These are phyloP conservation scores for Eulemur albifrons DNA, from an alignment of 2,797 vertebrate genomes.

Conservation along the genomic window DNA sequence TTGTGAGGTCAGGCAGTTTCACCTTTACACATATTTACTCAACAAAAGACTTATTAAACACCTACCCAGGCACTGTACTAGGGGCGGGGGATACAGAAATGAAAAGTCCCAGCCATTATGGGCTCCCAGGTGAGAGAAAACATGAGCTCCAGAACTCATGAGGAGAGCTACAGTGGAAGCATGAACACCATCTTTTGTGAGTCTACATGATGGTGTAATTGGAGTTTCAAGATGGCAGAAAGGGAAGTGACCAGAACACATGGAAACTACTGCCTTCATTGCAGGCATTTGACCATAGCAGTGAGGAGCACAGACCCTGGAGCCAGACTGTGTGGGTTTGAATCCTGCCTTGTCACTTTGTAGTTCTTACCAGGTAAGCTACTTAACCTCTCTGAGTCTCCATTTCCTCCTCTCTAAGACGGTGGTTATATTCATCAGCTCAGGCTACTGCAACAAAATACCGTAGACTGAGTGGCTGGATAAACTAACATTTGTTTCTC, in stretches of 20 bases:
- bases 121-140: not conserved
- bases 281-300: fast-evolving
- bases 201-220: not conserved
- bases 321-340: not conserved
- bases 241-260: not conserved
- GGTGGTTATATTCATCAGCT: not conserved
- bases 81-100: not conserved
- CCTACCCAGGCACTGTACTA: not conserved
- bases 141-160: not conserved
- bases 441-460: not conserved
- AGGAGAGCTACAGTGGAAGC: not conserved
- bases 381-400: not conserved
- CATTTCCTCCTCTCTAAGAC: not conserved
- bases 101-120: not conserved
- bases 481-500: not conserved
- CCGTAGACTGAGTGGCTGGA: not conserved
- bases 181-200: not conserved
- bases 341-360: not conserved
- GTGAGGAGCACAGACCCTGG: not conserved
- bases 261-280: not conserved
- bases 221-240: not conserved
- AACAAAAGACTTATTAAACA: not conserved
- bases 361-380: not conserved
- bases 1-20: not conserved
- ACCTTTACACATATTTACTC: not conserved